phyloP scores from a whole-genome alignment of 2,797 vertebrate species.

The Arctocebus calabarensis region DNA sequence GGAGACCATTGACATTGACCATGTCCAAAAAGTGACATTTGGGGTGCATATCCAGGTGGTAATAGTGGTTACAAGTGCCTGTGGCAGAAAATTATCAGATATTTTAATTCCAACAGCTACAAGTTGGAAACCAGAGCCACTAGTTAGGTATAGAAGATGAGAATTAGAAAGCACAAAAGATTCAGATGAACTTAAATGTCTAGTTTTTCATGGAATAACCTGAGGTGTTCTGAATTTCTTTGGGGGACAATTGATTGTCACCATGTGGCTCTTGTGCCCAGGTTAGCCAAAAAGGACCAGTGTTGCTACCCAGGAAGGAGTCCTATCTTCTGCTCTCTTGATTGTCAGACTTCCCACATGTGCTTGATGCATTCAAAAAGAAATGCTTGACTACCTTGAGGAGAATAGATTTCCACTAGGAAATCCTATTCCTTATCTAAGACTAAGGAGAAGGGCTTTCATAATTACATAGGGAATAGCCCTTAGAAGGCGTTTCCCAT shows the following conservation, averaged over 20 bases:
- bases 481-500: background rate
- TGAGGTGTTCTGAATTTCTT: background rate
- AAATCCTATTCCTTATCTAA: slow-evolving; percentile 20
- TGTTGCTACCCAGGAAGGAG: background rate
- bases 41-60: background rate
- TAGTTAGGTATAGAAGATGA: background rate
- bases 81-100: background rate
- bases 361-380: background rate
- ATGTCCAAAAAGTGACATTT: background rate
- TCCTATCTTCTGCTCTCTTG: background rate
- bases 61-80: background rate
- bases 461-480: background rate
- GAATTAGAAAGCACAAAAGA: background rate
- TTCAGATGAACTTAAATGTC: slow-evolving; percentile 17
- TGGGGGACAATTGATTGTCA: background rate
- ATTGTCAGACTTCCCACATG: background rate
- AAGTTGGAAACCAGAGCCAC: background rate
- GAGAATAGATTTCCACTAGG: background rate
- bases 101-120: background rate
- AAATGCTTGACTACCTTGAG: background rate
- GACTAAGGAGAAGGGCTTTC: background rate
- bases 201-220: background rate
- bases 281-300: background rate
- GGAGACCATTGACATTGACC: background rate
- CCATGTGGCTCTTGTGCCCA: background rate